Evolutionary conservation across 2,113 vertebrate species (phyloP).

Genomic region (Pelusios castaneus): DNA sequence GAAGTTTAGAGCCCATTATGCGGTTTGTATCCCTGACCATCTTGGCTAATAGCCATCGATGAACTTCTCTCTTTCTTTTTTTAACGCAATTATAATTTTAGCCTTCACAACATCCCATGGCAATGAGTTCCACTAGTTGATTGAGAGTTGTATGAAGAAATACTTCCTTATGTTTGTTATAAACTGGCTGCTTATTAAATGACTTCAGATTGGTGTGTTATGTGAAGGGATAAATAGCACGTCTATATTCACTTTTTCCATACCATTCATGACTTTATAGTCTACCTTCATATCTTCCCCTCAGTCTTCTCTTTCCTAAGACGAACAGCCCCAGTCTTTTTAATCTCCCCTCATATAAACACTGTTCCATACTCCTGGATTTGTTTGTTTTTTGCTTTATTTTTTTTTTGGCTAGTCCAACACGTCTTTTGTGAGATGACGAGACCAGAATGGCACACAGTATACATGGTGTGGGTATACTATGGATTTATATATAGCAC

Average conservation of each 20-base stretch:
- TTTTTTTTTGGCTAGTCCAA: too few relatives aligned
- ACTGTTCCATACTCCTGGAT: background rate
- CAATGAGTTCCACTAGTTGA: background rate
- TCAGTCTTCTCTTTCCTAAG: background rate
- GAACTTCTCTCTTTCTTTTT: background rate
- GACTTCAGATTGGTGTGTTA: background rate
- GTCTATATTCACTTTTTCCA: background rate
- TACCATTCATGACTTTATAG: too few relatives aligned
- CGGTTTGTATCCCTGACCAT: too few relatives aligned
- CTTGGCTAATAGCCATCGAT: background rate
- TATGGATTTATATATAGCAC: background rate
- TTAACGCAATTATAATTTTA: background rate
- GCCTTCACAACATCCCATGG: background rate
- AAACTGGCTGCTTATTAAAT: background rate
- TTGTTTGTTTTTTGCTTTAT: background rate
- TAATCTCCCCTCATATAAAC: background rate
- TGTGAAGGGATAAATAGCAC: background rate
- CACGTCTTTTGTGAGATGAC: background rate
- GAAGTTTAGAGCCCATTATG: background rate
- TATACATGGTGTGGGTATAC: background rate
- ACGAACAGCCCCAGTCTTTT: background rate
- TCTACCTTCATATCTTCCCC: too few relatives aligned
- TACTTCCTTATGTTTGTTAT: background rate
- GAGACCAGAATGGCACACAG: background rate
- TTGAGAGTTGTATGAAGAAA: background rate